These are phyloP conservation scores for Meiosimyza decipiens DNA, from an alignment of 2,888 invertebrate species.

Conservation along the genomic window DNA sequence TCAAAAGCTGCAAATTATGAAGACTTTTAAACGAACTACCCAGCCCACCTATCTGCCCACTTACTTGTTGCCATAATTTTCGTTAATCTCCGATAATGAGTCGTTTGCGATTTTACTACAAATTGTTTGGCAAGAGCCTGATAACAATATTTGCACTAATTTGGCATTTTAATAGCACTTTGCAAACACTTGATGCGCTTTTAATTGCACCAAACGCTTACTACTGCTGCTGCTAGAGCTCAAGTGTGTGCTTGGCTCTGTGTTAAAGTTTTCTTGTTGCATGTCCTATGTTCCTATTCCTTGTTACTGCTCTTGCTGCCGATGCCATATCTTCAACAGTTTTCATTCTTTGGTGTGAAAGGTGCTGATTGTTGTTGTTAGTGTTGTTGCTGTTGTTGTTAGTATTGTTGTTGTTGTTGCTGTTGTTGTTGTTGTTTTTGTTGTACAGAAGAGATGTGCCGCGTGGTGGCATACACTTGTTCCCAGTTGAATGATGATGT, in stretches of 20 bases:
- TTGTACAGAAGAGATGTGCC: conserved; percentile 14
- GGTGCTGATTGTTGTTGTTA: no score
- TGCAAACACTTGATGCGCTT: conserved; percentile 66
- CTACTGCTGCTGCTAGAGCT: conserved; percentile 34
- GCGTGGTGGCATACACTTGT: conserved; percentile 19
- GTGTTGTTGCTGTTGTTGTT: no score
- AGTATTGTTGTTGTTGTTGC: no score
- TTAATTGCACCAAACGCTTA: conserved; percentile 63
- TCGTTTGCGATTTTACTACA: conserved; percentile 60
- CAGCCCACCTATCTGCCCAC: neutral
- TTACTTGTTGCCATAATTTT: conserved; percentile 49
- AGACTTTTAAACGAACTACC: no score
- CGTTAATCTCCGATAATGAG: conserved; percentile 63
- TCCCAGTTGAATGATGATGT: conserved; percentile 19
- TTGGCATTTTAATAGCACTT: conserved; percentile 65
- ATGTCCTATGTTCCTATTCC: neutral
- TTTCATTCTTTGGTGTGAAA: neutral
- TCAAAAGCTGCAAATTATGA: no score
- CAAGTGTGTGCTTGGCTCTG: neutral
- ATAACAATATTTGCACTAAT: conserved; percentile 65
- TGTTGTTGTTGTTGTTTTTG: no score
- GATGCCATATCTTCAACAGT: neutral
- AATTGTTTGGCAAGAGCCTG: conserved; percentile 62
- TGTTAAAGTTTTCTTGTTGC: conserved; percentile 16
- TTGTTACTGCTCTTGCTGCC: neutral